Evolutionary conservation across 2,797 vertebrate species (phyloP), one percentile per base, ranked within the genome.

Genomic region (Brachyrhaphis roseni): DNA sequence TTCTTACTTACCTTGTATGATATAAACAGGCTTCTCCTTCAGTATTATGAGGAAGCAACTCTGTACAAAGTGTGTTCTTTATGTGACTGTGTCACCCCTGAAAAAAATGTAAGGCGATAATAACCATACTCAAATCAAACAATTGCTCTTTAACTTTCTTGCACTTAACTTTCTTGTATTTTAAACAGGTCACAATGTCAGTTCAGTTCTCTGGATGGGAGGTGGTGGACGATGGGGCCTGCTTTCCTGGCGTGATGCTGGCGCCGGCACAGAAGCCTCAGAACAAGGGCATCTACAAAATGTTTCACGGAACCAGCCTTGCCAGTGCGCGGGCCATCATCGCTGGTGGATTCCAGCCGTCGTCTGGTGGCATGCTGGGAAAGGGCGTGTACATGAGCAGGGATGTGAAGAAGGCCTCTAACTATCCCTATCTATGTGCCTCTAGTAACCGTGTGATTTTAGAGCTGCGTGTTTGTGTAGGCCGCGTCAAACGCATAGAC

Each of bases 311-410:
- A 2, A 95, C 95, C 66, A 87, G 46, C 5, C 0, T 93, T 49
- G 47, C 85, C 70, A 78, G 2, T 0, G 95, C 95, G 1, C 82
- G 80, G 1, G 2, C 68, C 55, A 95, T 96, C 80, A 87, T 94
- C 55, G 39, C 84, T 10, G 82, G 15, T 57, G 95, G 95, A 16
- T 96, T 96, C 53, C 46, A 26, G 5, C 92, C 84, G 72, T 96
- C 95, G 0, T 0, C 68, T 0, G 0, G 2, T 1, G 95, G 95
- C 64, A 94, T 94, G 93, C 84, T 96, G 59, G 95, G 95, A 41
- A 84, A 45, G 6, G 94, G 95, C 0, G 94, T 96, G 43, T 95
- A 95, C 3, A 86, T 96, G 77, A 96, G 95, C 77, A 93, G 95
- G 5, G 68, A 95, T 53, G 87, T 77, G 75, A 90, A 84, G 26